Conservation (phyloP, 2,113 vertebrate genomes). For the Lepus europaeus region DNA sequence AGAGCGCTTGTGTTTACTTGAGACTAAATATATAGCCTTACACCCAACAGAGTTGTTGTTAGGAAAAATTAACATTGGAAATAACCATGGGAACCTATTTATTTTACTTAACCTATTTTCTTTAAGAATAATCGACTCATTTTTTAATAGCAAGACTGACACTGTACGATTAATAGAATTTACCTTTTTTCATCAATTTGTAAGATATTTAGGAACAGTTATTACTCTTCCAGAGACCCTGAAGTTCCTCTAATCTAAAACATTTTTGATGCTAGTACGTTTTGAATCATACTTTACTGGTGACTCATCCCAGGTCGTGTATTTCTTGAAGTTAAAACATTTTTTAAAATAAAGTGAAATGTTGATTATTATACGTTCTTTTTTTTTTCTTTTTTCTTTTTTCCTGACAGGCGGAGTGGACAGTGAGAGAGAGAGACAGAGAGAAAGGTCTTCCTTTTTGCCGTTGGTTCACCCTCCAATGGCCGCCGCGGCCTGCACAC, state of each 20-base stretch:
- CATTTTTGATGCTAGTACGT: constrained; percentile 25
- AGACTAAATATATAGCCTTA: constrained; percentile 20
- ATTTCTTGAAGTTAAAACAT: constrained; percentile 4
- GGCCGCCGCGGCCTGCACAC: too few relatives aligned
- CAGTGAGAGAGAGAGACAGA: too few relatives aligned
- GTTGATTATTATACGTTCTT: constrained; percentile 22
- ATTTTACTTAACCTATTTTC: neutral
- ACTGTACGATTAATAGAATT: neutral
- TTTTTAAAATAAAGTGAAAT: constrained; percentile 19
- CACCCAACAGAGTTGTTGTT: neutral
- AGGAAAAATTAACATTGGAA: neutral
- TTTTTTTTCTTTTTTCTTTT: neutral
- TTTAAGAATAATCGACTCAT: neutral
- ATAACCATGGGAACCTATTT: neutral
- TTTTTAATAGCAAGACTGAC: constrained; percentile 4
- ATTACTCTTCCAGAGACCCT: neutral
- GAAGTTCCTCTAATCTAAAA: neutral
- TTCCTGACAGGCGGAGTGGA: too few relatives aligned
- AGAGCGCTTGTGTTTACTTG: neutral
- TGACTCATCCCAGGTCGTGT: neutral
- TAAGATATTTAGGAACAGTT: constrained; percentile 18
- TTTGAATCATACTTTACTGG: neutral
- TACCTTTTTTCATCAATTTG: neutral
- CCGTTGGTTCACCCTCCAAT: too few relatives aligned
- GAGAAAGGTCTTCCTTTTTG: too few relatives aligned